Evolutionary conservation across 2,888 invertebrate genomes (phyloP), one percentile per base, ranked within the genome.

Genomic region (Meiosimyza decipiens): DNA sequence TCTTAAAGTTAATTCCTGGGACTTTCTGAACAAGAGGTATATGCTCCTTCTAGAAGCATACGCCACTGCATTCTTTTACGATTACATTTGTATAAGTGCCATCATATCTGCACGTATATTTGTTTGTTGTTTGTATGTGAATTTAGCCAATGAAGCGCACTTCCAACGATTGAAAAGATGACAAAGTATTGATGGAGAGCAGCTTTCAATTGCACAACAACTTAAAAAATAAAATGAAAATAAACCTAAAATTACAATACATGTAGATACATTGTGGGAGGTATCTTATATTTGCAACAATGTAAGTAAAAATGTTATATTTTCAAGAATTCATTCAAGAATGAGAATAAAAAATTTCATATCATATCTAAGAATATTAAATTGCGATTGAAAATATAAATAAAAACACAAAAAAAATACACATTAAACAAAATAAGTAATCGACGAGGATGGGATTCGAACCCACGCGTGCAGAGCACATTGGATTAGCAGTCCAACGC

Each of bases 381-480:
- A 66, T 28, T 28, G 28, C 28, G 28, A 50, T 15, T n/a, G 40
- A 12, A 66, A 54, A 54, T 6, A 5, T 18, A 28, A 28, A 74
- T 57, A 64, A 64, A 55, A 62, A n/a, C 2, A 12, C 18, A 51
- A 59, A 55, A 72, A 71, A 40, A 69, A 72, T 67, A 12, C 51
- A 33, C 60, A 71, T 69, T 57, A 66, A 67, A 65, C 51, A 63
- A 67, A 50, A 40, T 40, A 40, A 1, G 9, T 1, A 62, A 55
- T 59, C 73, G 91, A 91, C 91, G 91, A 91, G 91, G 92, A 92
- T 92, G 92, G 91, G 92, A 92, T 92, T 91, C 92, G 91, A 92
- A 92, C 92, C 92, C 92, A 92, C 92, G 92, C 92, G 92, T 91
- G 92, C 91, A 92, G 91, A 92, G 91, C 92, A 91, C 92, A 92